These are phyloP conservation scores for Nettapus auritus DNA, from an alignment of 2,113 vertebrate species.

Conservation along the genomic window DNA sequence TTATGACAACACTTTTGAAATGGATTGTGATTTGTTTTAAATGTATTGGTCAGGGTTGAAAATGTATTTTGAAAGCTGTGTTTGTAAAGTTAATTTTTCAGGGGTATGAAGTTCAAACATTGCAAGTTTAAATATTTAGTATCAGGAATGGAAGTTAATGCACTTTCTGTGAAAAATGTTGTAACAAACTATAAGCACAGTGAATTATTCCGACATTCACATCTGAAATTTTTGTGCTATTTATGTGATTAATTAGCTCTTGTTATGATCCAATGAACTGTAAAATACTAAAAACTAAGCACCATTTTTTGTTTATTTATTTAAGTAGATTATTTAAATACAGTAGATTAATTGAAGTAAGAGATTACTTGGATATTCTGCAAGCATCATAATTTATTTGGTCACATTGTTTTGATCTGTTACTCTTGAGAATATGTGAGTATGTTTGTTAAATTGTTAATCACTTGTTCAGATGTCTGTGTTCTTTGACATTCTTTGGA, in stretches of 20 bases:
- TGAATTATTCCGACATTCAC: neutral
- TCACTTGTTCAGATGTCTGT: neutral
- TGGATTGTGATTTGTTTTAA: neutral
- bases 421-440: neutral
- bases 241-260: slow-evolving; percentile 11
- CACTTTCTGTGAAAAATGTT: neutral
- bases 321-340: neutral
- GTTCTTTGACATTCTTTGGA: neutral
- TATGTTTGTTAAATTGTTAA: neutral
- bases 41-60: slow-evolving; percentile 1
- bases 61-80: neutral
- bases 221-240: neutral
- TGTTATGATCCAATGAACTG: neutral
- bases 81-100: slow-evolving; percentile 32
- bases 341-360: slow-evolving; percentile 8
- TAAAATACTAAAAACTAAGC: neutral
- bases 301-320: neutral
- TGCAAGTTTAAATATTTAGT: slow-evolving; percentile 28
- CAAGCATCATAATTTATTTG: neutral
- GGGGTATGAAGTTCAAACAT: neutral
- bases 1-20: neutral
- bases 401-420: neutral
- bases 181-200: neutral
- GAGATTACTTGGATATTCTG: neutral
- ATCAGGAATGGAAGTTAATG: neutral